Evolutionary conservation across 2,113 vertebrate genomes (phyloP).

Genomic region (Syrmaticus mikado): DNA sequence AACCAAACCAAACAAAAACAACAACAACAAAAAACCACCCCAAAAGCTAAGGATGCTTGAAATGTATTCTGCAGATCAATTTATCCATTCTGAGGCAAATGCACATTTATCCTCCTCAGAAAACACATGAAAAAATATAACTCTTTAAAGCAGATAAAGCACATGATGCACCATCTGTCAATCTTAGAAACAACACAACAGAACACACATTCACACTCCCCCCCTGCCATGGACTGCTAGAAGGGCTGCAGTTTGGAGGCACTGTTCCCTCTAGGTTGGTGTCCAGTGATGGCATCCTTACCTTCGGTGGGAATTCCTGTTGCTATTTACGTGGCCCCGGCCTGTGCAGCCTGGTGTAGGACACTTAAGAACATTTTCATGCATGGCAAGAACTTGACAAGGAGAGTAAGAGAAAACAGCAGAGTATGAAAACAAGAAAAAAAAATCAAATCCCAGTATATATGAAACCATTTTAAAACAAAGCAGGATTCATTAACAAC

Average conservation of each 20-base stretch:
- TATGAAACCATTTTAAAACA: conserved; percentile 69
- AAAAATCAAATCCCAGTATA: conserved; percentile 78
- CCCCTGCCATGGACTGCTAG: conserved; percentile 46
- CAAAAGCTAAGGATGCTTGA: conserved; percentile 33
- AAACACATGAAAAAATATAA: conserved; percentile 6
- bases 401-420: conserved; percentile 89
- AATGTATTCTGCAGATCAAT: conserved; percentile 8
- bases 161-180: conserved; percentile 58
- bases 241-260: conserved; percentile 58
- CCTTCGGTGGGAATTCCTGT: conserved; percentile 99
- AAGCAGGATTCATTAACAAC: conserved; percentile 69
- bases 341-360: conserved; percentile 99
- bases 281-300: conserved; percentile 81
- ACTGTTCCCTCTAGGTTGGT: conserved; percentile 48
- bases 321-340: conserved; percentile 99
- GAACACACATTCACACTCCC: conserved; percentile 26
- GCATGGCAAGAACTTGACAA: conserved; percentile 99
- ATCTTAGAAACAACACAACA: conserved; percentile 24
- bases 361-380: conserved; percentile 99
- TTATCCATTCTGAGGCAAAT: conserved; percentile 33
- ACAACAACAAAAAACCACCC: not conserved
- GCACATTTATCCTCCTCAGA: not conserved
- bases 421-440: conserved; percentile 81
- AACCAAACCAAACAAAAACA: not conserved
- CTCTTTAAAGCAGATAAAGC: conserved; percentile 50